Conservation (phyloP, 2,797 vertebrate species). For the Coregonus suidteri region DNA sequence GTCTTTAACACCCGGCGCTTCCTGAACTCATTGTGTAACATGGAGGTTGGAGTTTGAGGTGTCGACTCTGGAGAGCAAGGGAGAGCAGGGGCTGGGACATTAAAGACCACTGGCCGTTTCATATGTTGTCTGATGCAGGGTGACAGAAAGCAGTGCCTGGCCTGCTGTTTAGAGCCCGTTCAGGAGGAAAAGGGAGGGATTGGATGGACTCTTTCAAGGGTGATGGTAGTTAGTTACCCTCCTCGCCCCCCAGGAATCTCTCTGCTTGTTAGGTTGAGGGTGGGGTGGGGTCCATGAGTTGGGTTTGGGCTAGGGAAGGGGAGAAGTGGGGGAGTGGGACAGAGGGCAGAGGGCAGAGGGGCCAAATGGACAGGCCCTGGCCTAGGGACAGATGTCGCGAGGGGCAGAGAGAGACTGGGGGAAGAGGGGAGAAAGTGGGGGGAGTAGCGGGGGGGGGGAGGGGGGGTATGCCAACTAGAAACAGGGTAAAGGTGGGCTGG, state of each 20-base stretch:
- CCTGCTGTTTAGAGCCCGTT: conserved; percentile 45
- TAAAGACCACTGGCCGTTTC: conserved; percentile 53
- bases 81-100: conserved; percentile 31
- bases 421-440: background rate
- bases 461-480: background rate
- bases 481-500: background rate
- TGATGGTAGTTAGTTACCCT: too few species aligned
- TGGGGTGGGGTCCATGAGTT: too few species aligned
- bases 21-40: conserved; percentile 49
- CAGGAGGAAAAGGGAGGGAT: conserved; percentile 26
- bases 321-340: too few species aligned
- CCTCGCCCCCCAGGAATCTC: too few species aligned
- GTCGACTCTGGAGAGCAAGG: conserved; percentile 13
- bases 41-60: conserved; percentile 33
- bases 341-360: too few species aligned
- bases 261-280: too few species aligned
- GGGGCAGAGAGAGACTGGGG: conserved; percentile 7
- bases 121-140: conserved; percentile 54
- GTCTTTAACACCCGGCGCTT: conserved; percentile 57
- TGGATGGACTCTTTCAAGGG: conserved; percentile 40
- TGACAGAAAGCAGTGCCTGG: conserved; percentile 41
- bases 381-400: too few species aligned
- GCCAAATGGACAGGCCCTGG: too few species aligned
- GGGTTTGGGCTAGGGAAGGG: too few species aligned
- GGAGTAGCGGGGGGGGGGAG: background rate